phyloP scores from a whole-genome alignment of 2,888 invertebrate species.

The Gandaritis pyraliata region DNA sequence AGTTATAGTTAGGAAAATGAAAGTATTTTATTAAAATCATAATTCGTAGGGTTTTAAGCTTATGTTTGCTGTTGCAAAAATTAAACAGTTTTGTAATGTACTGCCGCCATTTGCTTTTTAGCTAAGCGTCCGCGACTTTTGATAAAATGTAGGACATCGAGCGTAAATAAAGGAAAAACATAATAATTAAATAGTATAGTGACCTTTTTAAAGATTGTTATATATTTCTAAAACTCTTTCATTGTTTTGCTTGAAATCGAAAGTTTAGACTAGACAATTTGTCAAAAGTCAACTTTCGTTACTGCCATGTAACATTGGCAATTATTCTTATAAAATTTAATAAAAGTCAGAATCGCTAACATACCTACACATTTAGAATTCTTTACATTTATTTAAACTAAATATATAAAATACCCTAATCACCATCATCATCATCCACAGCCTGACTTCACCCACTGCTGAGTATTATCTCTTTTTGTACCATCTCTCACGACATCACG shows the following conservation, averaged over 20 bases:
- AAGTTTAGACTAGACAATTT: not conserved
- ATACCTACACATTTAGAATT: too few species aligned
- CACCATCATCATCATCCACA: too few species aligned
- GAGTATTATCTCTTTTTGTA: too few species aligned
- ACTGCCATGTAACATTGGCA: not conserved
- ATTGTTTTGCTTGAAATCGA: not conserved
- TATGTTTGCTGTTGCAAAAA: conserved; percentile 27
- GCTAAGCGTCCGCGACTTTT: conserved; percentile 27
- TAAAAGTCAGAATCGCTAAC: too few species aligned
- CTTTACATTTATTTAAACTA: too few species aligned
- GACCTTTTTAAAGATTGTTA: not conserved
- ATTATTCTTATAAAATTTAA: not conserved
- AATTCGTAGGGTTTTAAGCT: conserved; percentile 29
- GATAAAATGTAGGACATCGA: conserved; percentile 21
- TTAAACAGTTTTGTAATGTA: conserved; percentile 22
- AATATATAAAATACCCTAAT: too few species aligned
- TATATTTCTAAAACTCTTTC: conserved; percentile 1
- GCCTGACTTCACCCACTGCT: too few species aligned
- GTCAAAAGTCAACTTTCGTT: conserved; percentile 7
- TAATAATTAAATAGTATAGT: conserved; percentile 20
- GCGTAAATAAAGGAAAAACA: conserved; percentile 15
- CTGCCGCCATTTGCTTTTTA: conserved; percentile 33
- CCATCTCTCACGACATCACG: too few species aligned
- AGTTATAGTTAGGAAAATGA: conserved; percentile 39
- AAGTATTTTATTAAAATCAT: conserved; percentile 41